Base-by-base conservation (phyloP, 2,113 vertebrate genomes). In the Notarius quadriscutis region DNA sequence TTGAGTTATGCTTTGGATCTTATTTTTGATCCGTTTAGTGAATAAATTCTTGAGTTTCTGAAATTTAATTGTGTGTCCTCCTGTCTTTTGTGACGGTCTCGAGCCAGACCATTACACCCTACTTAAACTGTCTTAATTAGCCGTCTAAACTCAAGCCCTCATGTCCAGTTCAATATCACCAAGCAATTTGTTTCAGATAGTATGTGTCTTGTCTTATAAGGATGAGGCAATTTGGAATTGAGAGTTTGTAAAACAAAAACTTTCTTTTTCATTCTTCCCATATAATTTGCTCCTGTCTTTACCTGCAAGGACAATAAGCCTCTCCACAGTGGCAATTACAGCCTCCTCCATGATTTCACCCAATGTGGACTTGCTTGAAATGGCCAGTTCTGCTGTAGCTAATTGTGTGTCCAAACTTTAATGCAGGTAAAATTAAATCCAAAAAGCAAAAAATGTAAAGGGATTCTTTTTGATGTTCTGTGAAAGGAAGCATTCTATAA, bases 381-480 rank as follows among this genome's bases (percentile, higher is more conserved):
- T 78, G 51, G 7, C 75, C 75, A 78, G 50, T 50, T 25, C 65
- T 69, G 25, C 55, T 84, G 53, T 22, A 58, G 22, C 55, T 74
- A 84, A 84, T 75, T 69, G 50, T 65, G 51, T 72, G 67, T 81
- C 69, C 17, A 57, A 71, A 48, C 81, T 20, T 84, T 57, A 79
- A 67, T 67, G 30, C 15, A 53, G 78, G 53, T 34, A 11, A 58
- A 78, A 78, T 53, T n/a, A 53, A 78, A 78, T 78, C 11, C n/a
- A 55, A 51, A 51, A 41, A 15, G 79, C 15, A 30, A 50, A 34
- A 83, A 57, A 53, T 72, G 69, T 55, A 41, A 57, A 55, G 53
- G 53, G 22, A 25, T 65, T 83, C 48, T 25, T 48, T 60, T 25
- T 84, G 62, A 34, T 69, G 30, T 53, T 18, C 50, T 84, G 50